These are phyloP conservation scores for Nannoperca australis DNA, from an alignment of 2,797 vertebrate genomes.

Conservation along the genomic window DNA sequence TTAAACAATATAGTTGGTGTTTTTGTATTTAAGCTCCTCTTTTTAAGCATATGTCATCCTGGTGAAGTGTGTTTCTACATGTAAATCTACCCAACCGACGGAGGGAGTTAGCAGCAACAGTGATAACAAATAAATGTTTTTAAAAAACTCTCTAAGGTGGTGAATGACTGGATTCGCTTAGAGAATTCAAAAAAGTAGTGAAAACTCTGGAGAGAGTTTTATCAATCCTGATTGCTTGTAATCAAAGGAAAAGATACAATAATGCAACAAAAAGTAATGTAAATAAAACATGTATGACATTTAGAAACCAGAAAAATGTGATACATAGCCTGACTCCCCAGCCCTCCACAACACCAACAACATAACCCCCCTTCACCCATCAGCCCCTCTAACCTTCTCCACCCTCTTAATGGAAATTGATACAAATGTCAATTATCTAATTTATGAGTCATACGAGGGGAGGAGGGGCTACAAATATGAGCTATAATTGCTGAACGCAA, in stretches of 20 bases:
- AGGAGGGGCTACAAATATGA: conserved; percentile 20
- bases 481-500: conserved; percentile 60
- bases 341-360: conserved; percentile 3
- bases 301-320: conserved; percentile 26
- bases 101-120: too few species aligned
- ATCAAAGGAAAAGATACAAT: background rate
- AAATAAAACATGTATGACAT: conserved; percentile 18
- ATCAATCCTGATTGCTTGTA: background rate
- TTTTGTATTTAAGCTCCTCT: too few species aligned
- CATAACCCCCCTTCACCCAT: background rate
- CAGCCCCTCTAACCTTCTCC: background rate
- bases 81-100: too few species aligned
- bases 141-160: too few species aligned
- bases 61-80: too few species aligned
- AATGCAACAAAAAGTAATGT: background rate
- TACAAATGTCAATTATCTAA: conserved; percentile 69
- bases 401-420: conserved; percentile 69
- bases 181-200: too few species aligned
- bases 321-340: background rate
- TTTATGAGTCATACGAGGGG: conserved; percentile 56
- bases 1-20: too few species aligned
- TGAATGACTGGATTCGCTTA: too few species aligned
- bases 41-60: too few species aligned
- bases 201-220: too few species aligned
- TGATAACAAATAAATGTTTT: too few species aligned